Evolutionary conservation across 2,113 vertebrate species (phyloP).

Genomic region (Girardinichthys multiradiatus): DNA sequence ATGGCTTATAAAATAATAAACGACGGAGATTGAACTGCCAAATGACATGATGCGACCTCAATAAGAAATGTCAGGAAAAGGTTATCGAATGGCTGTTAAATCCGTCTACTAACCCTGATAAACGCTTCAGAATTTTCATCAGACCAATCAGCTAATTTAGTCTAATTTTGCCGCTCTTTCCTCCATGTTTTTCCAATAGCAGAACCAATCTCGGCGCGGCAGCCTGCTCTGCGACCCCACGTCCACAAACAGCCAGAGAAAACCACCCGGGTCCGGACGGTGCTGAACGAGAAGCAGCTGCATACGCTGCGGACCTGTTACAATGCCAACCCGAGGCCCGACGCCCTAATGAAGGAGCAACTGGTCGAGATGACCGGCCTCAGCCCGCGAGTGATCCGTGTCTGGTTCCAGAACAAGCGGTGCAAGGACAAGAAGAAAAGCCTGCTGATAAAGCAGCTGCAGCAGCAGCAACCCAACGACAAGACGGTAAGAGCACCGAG

Average conservation of each 20-base stretch:
- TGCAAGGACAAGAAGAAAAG: slow-evolving; percentile 99
- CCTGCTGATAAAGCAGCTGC: slow-evolving; percentile 97
- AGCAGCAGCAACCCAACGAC: slow-evolving; percentile 96
- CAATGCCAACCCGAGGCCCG: slow-evolving; percentile 95
- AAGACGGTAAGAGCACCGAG: slow-evolving; percentile 89
- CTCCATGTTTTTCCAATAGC: slow-evolving; percentile 80
- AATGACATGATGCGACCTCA: no score
- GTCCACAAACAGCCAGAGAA: slow-evolving; percentile 99
- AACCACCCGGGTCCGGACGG: slow-evolving; percentile 96
- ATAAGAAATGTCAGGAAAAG: neutral
- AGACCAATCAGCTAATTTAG: neutral
- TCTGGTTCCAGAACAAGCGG: slow-evolving; percentile 99
- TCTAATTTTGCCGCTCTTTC: neutral
- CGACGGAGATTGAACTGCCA: no score
- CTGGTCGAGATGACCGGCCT: slow-evolving; percentile 99
- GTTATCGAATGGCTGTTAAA: neutral
- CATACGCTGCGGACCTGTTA: slow-evolving; percentile 99
- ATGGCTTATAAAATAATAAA: neutral
- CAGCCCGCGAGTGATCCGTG: slow-evolving; percentile 95
- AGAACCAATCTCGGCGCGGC: slow-evolving; percentile 96
- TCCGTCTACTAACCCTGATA: neutral
- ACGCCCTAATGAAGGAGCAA: slow-evolving; percentile 99
- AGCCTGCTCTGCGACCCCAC: slow-evolving; percentile 93
- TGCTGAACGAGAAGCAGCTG: slow-evolving; percentile 98
- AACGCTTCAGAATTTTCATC: neutral